Evolutionary conservation across 1,140 invertebrate genomes (phyloP).

Genomic region (Phymorhynchus buccinoides): DNA sequence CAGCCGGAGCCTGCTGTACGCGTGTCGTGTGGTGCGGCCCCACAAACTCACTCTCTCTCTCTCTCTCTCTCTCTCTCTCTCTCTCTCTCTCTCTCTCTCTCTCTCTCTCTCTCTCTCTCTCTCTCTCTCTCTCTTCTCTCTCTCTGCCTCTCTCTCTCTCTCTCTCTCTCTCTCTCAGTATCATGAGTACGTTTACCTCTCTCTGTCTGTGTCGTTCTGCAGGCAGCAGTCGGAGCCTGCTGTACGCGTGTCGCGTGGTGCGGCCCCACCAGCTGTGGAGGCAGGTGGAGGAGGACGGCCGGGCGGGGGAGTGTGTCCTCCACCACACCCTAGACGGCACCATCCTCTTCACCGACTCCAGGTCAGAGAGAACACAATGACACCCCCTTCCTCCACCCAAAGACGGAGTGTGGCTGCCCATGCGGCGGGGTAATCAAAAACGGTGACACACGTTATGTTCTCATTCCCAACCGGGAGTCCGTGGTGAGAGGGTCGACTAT

Average conservation of each 20-base stretch:
- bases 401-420: too few relatives aligned
- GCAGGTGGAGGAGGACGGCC: slow-evolving; percentile 1
- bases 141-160: too few relatives aligned
- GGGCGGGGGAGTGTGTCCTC: slow-evolving; percentile 9
- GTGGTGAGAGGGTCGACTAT: too few relatives aligned
- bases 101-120: too few relatives aligned
- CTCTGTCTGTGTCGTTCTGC: not conserved
- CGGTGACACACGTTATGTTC: too few relatives aligned
- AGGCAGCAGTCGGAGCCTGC: not conserved
- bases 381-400: too few relatives aligned
- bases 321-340: slow-evolving; percentile 34
- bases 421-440: too few relatives aligned
- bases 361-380: slow-evolving; percentile 22
- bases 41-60: too few relatives aligned
- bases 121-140: not conserved
- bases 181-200: not conserved
- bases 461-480: too few relatives aligned
- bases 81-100: too few relatives aligned
- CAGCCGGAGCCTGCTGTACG: slow-evolving; percentile 18
- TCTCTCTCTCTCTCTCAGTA: not conserved
- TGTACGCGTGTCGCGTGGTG: slow-evolving; percentile 28
- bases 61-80: too few relatives aligned
- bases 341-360: slow-evolving; percentile 34
- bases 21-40: slow-evolving; percentile 22
- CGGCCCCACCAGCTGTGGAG: slow-evolving; percentile 7